A percentile compares a stretch with the other conserved stretches of the same genome.
Conservation (phyloP, 2,797 vertebrate genomes). For the Hypotaenidia philippensis region DNA sequence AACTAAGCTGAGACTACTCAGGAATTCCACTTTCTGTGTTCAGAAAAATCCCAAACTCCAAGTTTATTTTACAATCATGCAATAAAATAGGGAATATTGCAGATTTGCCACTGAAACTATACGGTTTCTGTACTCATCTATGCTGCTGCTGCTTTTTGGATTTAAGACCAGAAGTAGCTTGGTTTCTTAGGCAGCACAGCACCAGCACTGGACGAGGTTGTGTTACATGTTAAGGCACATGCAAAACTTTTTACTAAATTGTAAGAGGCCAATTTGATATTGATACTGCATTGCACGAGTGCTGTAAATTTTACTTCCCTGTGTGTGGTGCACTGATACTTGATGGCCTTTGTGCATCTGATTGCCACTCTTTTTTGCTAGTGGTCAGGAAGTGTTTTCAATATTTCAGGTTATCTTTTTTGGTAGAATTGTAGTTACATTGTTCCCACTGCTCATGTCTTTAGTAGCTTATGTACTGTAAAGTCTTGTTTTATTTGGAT, state of each 20-base stretch:
- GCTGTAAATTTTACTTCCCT: constrained; percentile 46
- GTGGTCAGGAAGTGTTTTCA: constrained; percentile 11
- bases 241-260: constrained; percentile 6
- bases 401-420: constrained; percentile 24
- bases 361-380: neutral
- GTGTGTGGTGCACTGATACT: constrained; percentile 40
- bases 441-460: constrained; percentile 26
- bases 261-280: constrained; percentile 9
- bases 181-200: constrained; percentile 16
- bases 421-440: neutral
- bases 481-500: constrained; percentile 7
- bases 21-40: constrained; percentile 31
- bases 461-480: constrained; percentile 57
- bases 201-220: neutral
- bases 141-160: constrained; percentile 18
- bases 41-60: neutral
- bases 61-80: constrained; percentile 4
- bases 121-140: neutral
- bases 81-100: constrained; percentile 15
- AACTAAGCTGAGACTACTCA: constrained; percentile 36
- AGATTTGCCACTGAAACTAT: constrained; percentile 2
- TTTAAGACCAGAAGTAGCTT: neutral
- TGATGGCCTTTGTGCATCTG: constrained; percentile 1
- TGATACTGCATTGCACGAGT: constrained; percentile 45
- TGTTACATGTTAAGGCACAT: neutral